Base-by-base conservation (phyloP, 2,888 invertebrate species). In the Cephonodes hylas region DNA sequence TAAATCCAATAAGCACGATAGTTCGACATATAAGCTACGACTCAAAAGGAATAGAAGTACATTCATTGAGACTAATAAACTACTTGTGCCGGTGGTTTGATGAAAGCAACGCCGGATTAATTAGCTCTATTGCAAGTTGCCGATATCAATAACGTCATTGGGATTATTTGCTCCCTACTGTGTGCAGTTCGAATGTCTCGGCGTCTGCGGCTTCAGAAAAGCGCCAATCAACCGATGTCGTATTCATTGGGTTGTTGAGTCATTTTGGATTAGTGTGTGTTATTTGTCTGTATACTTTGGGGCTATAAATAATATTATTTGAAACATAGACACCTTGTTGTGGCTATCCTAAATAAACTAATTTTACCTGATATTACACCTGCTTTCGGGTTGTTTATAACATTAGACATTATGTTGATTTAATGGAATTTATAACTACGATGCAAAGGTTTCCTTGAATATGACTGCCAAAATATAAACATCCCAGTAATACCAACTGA, bases 31-130 rank as follows among this genome's bases (percentile, higher is more conserved):
- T 48, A 48, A 5, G 18, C 27, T 18, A 27, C 8, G 13, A 31
- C 31, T 31, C 10, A 53, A 53, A 53, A 3, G 18, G 18, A 53
- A 31, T 31, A 31, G 31, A 13, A 15, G 10, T 53, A 31, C 18
- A 53, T 31, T 31, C 27, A 53, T 53, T 53, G 18, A 53, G 15
- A 18, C 18, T 53, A 53, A 53, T 53, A 53, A 53, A 53, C 25
- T 53, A 3, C 18, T 53, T 53, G 15, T 53, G 48, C 7, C 20
- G 20, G 3, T 27, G 15, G 48, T 53, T 46, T 31, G 27, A 15
- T 53, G 27, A 53, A 53, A 27, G 48, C 27, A 8, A 53, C 18
- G n/a, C 18, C 8, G 48, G 48, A 53, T 53, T 27, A 53, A 53
- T 53, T 53, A 27, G 27, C 15, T 27, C 10, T 27, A 4, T 15